Evolutionary conservation across 37 sponge, comb jelly and placozoan genomes (phyloP).

Genomic region (Beroe ovata): DNA sequence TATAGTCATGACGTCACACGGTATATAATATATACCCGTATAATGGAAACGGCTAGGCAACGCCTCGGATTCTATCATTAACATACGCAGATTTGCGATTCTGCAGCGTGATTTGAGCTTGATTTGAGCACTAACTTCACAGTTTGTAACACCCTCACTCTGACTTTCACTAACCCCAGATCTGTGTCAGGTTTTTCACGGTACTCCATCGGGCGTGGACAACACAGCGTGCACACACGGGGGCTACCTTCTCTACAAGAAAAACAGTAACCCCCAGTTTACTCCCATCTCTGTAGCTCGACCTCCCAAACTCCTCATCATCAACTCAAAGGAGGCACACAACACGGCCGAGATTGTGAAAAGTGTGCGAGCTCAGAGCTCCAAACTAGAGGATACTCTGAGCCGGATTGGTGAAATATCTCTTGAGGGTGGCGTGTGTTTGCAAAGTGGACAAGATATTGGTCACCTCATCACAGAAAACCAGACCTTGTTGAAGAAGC

Average conservation of each 20-base stretch:
- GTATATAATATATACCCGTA: too few species aligned
- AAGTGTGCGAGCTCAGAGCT: not conserved
- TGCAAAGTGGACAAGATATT: not conserved
- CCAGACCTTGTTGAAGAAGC: conserved; percentile 33
- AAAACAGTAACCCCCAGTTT: not conserved
- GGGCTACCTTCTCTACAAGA: not conserved
- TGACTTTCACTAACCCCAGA: too few species aligned
- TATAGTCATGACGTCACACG: too few species aligned
- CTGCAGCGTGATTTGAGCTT: too few species aligned
- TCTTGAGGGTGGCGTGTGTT: not conserved
- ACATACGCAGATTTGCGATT: too few species aligned
- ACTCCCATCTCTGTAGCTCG: not conserved
- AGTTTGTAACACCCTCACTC: too few species aligned
- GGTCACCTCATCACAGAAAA: conserved; percentile 37
- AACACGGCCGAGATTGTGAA: conserved; percentile 2
- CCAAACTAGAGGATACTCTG: not conserved
- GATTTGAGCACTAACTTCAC: too few species aligned
- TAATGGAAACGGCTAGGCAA: too few species aligned
- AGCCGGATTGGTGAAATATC: conserved; percentile 17
- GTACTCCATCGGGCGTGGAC: conserved; percentile 63
- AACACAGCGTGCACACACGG: conserved; percentile 47
- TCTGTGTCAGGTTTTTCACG: conserved; percentile 44
- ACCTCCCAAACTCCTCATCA: not conserved
- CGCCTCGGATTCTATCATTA: too few species aligned
- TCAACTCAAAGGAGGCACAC: conserved; percentile 27